Percentiles rank a stretch among this genome's conserved stretches.
These are phyloP conservation scores for Lontra canadensis DNA, from an alignment of 2,113 vertebrate species.

Conservation along the genomic window DNA sequence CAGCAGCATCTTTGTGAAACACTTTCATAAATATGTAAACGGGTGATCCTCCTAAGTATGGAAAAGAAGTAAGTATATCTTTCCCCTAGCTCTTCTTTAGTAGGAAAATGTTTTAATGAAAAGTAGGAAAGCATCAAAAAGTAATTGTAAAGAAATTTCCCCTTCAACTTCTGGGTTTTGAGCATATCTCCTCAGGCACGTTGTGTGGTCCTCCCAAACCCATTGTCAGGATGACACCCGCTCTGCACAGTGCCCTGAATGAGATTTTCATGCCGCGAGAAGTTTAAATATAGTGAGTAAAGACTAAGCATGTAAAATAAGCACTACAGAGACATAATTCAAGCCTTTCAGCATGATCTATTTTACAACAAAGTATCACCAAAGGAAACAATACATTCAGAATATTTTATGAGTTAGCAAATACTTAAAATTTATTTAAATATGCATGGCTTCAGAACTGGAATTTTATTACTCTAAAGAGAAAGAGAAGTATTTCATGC, in stretches of 20 bases:
- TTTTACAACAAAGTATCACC: neutral
- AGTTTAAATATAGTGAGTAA: neutral
- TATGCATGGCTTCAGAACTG: neutral
- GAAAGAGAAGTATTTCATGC: neutral
- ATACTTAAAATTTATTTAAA: constrained; percentile 30
- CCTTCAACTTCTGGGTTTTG: neutral
- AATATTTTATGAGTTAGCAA: neutral
- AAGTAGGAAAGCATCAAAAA: constrained; percentile 65
- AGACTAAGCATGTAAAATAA: constrained; percentile 25
- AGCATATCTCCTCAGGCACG: neutral
- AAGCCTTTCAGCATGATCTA: neutral
- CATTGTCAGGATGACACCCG: neutral
- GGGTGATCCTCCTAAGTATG: constrained; percentile 58
- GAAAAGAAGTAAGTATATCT: constrained; percentile 5
- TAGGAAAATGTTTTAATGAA: constrained; percentile 45
- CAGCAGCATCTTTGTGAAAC: constrained; percentile 61
- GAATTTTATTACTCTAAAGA: neutral
- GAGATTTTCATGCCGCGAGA: neutral
- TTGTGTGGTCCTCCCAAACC: neutral
- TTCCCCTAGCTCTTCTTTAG: constrained; percentile 48
- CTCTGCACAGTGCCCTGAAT: neutral
- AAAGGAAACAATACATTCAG: constrained; percentile 31
- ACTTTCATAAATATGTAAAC: constrained; percentile 82
- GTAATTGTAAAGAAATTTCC: constrained; percentile 12
- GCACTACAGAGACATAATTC: neutral